These are phyloP conservation scores for Agonopterix arenella DNA, from an alignment of 2,888 invertebrate species.

Conservation along the genomic window DNA sequence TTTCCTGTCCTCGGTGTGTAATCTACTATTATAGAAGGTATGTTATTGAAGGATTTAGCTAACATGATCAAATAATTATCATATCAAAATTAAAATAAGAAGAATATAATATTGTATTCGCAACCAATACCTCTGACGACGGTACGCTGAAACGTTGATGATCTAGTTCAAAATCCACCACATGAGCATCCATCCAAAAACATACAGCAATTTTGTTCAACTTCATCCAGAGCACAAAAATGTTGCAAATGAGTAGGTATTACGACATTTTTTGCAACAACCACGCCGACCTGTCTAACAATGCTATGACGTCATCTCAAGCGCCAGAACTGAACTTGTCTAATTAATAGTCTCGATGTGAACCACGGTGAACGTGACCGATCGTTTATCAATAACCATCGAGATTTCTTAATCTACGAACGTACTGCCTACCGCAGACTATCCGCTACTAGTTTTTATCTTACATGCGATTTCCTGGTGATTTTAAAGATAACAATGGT, in stretches of 20 bases:
- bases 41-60: no score
- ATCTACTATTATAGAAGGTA: no score
- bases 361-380: slow-evolving; percentile 51
- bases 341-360: slow-evolving; percentile 48
- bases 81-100: no score
- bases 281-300: slow-evolving; percentile 10
- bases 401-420: slow-evolving; percentile 50
- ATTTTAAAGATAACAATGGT: background rate
- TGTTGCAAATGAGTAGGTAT: background rate
- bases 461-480: background rate
- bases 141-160: no score
- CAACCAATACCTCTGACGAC: no score
- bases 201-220: no score
- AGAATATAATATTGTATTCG: no score
- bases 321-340: slow-evolving; percentile 47
- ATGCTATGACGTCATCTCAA: slow-evolving; percentile 40
- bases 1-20: no score
- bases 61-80: no score
- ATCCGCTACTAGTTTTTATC: slow-evolving; percentile 2
- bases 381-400: slow-evolving; percentile 59
- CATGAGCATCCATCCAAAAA: no score
- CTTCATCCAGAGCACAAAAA: background rate
- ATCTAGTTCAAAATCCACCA: no score
- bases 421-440: slow-evolving; percentile 61
- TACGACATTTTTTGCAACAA: slow-evolving; percentile 11